Conservation (phyloP, 2,113 vertebrate species). For the Chaetorhynchus papuensis region DNA sequence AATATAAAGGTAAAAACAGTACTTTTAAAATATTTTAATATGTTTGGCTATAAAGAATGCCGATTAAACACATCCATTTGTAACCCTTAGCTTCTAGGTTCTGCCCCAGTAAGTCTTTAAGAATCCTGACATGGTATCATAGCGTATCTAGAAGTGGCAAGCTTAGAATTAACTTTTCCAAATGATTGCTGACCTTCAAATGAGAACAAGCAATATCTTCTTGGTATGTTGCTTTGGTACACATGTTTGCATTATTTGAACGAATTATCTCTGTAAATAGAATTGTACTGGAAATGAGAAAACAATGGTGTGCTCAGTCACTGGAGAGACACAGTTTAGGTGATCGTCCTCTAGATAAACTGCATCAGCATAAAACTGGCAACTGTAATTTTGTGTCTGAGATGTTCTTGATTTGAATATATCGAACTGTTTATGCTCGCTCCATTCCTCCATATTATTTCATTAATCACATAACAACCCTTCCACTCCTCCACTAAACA, state of each 20-base stretch:
- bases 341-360: conserved; percentile 23
- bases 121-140: neutral
- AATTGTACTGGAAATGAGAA: conserved; percentile 42
- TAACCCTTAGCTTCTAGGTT: neutral
- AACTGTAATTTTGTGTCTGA: conserved; percentile 37
- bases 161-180: neutral
- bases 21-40: neutral
- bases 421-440: conserved; percentile 28
- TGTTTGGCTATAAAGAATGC: neutral
- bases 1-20: neutral
- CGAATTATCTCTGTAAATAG: neutral
- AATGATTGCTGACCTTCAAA: neutral
- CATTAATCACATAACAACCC: conserved; percentile 46
- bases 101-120: neutral
- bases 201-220: neutral
- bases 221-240: neutral
- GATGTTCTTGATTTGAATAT: conserved; percentile 21
- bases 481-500: conserved; percentile 3
- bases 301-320: conserved; percentile 21
- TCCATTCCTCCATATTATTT: conserved; percentile 13
- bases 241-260: neutral
- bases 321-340: neutral
- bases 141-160: neutral
- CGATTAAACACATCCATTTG: neutral
- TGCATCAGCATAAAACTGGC: conserved; percentile 12